phyloP scores from a whole-genome alignment of 2,113 vertebrate genomes.

The Myotis lucifugus region DNA sequence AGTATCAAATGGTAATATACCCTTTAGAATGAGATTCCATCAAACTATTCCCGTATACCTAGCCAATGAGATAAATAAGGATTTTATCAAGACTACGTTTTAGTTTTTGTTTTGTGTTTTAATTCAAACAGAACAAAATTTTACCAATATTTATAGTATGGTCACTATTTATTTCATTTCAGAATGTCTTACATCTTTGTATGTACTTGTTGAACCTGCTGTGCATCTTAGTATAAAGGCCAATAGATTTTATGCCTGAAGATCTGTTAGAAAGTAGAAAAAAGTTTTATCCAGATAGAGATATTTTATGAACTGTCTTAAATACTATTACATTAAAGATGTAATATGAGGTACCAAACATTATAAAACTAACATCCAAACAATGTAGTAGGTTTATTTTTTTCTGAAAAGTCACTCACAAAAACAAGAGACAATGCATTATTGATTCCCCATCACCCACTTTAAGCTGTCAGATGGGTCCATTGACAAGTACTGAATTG shows the following conservation, averaged over 20 bases:
- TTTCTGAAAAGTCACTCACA: slow-evolving; percentile 68
- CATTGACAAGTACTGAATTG: slow-evolving; percentile 32
- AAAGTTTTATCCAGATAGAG: slow-evolving; percentile 42
- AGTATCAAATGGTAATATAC: background rate
- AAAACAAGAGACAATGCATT: slow-evolving; percentile 73
- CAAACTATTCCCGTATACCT: slow-evolving; percentile 41
- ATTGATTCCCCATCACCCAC: slow-evolving; percentile 69
- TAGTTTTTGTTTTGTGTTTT: background rate
- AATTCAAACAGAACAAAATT: slow-evolving; percentile 11
- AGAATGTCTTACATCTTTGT: slow-evolving; percentile 16
- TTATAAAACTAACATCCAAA: slow-evolving; percentile 52
- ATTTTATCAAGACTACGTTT: background rate
- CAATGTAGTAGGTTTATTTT: slow-evolving; percentile 49
- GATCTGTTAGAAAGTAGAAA: slow-evolving; percentile 63
- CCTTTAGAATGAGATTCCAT: background rate
- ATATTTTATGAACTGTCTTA: slow-evolving; percentile 66
- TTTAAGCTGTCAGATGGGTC: slow-evolving; percentile 15
- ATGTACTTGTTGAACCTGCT: background rate
- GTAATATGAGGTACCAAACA: background rate
- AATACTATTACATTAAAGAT: background rate
- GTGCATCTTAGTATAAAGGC: background rate
- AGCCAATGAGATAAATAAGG: background rate
- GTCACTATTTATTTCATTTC: slow-evolving; percentile 6
- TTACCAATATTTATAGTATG: background rate
- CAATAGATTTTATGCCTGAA: slow-evolving; percentile 15